Evolutionary conservation across 92 coral and sea anemone genomes (phyloP), one percentile per base, ranked within the genome.

Genomic region (Zoanthus sansibaricus): DNA sequence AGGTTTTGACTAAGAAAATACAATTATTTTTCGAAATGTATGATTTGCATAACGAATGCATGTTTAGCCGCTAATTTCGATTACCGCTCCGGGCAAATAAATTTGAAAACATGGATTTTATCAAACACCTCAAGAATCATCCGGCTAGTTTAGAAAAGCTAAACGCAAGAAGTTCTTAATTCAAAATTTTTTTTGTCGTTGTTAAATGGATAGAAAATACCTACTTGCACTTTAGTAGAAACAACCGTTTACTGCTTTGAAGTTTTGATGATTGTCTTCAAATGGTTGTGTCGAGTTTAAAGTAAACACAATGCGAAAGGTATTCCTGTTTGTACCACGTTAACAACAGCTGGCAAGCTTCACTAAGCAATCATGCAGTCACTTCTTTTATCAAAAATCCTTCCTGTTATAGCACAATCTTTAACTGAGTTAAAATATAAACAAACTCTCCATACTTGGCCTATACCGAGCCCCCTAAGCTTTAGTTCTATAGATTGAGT

Each of bases 201-300:
- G 42, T 25, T 17, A 51, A 46, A 66, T 18, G 30, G 12, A 64
- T 18, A 25, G 21, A 13, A 68, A 64, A 46, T 18, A 80, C 85
- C 66, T 66, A 80, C 85, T 80, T 80, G 75, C 45, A 64, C 66
- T 21, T 80, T 45, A 37, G 42, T 37, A 45, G 51, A 25, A 31
- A 45, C 32, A n/a, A 48, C 31, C 25, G 25, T 46, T 42, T 21
- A 80, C 13, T 18, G 75, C 75, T 80, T 67, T 30, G 9, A 59
- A 20, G 15, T 59, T 10, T n/a, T 18, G 16, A 20, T 44, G 51
- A 18, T n/a, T n/a, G 85, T 49, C 30, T 49, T 13, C 74, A 20
- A 3, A 45, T 37, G 59, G 14, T 5, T n/a, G 14, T 47, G 13
- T 31, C 37, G 55, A 80, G 75, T 80, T 80, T 20, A 47, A 32